phyloP scores from a whole-genome alignment of 2,797 vertebrate genomes.

The Adelosebastes latens region DNA sequence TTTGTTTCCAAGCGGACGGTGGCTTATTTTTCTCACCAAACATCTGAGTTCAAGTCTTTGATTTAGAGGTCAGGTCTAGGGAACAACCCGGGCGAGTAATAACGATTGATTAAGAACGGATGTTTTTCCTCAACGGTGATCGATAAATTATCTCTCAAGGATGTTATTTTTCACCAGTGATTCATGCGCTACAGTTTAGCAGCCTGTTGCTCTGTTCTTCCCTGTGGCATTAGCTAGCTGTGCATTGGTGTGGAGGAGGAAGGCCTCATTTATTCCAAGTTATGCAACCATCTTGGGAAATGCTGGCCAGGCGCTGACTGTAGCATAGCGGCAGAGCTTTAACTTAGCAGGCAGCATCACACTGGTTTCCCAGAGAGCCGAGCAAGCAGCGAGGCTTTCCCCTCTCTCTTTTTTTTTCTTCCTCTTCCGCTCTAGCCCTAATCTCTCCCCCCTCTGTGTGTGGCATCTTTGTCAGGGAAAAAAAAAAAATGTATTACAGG shows the following conservation, averaged over 20 bases:
- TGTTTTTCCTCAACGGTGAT: slow-evolving; percentile 21
- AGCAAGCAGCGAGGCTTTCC: slow-evolving; percentile 58
- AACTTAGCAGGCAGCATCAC: slow-evolving; percentile 57
- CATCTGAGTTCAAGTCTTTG: not conserved
- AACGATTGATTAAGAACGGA: slow-evolving; percentile 22
- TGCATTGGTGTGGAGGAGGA: slow-evolving; percentile 79
- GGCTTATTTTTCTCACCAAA: not conserved
- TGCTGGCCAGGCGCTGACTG: slow-evolving; percentile 69
- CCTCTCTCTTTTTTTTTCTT: not conserved
- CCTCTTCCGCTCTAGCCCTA: slow-evolving; percentile 15
- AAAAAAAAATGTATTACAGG: slow-evolving; percentile 33
- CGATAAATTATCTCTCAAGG: slow-evolving; percentile 25
- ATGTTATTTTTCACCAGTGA: slow-evolving; percentile 40
- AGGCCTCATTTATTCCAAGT: slow-evolving; percentile 78
- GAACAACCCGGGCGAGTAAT: not conserved
- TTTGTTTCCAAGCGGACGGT: not conserved
- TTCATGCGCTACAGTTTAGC: slow-evolving; percentile 63
- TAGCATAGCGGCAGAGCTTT: slow-evolving; percentile 53
- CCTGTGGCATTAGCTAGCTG: slow-evolving; percentile 57
- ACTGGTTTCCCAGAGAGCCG: slow-evolving; percentile 55
- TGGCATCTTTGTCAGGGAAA: slow-evolving; percentile 42
- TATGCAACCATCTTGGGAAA: slow-evolving; percentile 82
- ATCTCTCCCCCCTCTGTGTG: slow-evolving; percentile 33
- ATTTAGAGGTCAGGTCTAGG: not conserved
- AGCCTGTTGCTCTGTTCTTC: slow-evolving; percentile 70